These are phyloP conservation scores for Lepidotrigona ventralis DNA, from an alignment of 1,140 invertebrate genomes.

Conservation along the genomic window DNA sequence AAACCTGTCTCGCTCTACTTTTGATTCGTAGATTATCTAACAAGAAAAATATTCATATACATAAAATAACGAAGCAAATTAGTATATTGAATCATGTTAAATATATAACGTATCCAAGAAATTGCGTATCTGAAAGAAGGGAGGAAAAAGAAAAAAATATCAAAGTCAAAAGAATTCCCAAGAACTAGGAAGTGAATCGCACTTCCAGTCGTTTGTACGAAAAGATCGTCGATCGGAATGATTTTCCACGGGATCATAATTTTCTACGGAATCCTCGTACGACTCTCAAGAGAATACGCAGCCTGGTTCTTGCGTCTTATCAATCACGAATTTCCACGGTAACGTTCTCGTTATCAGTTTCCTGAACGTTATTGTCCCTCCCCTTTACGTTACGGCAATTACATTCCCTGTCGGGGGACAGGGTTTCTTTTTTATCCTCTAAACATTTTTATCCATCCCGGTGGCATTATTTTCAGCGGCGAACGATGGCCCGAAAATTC, in stretches of 20 bases:
- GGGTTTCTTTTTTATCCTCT: slow-evolving; percentile 47
- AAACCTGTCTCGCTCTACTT: too few species aligned
- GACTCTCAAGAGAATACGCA: not conserved
- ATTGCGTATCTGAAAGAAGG: too few species aligned
- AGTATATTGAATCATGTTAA: too few species aligned
- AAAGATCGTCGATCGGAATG: not conserved
- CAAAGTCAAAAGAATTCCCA: not conserved
- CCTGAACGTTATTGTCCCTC: slow-evolving; percentile 35
- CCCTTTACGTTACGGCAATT: not conserved
- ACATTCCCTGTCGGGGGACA: not conserved
- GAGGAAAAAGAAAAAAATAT: too few species aligned
- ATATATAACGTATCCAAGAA: too few species aligned
- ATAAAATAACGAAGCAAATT: too few species aligned
- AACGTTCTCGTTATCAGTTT: slow-evolving; percentile 66
- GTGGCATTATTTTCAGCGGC: not conserved
- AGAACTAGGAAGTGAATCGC: not conserved
- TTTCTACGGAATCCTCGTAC: not conserved
- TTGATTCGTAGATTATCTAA: too few species aligned
- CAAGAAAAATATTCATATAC: too few species aligned
- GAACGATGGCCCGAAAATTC: slow-evolving; percentile 18
- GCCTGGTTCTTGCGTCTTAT: slow-evolving; percentile 17
- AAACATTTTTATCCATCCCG: slow-evolving; percentile 22
- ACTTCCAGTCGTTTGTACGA: not conserved
- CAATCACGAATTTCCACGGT: slow-evolving; percentile 61
- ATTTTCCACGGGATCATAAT: slow-evolving; percentile 9